phyloP scores from a whole-genome alignment of 2,797 vertebrate genomes.

The Neostethus bicornis region DNA sequence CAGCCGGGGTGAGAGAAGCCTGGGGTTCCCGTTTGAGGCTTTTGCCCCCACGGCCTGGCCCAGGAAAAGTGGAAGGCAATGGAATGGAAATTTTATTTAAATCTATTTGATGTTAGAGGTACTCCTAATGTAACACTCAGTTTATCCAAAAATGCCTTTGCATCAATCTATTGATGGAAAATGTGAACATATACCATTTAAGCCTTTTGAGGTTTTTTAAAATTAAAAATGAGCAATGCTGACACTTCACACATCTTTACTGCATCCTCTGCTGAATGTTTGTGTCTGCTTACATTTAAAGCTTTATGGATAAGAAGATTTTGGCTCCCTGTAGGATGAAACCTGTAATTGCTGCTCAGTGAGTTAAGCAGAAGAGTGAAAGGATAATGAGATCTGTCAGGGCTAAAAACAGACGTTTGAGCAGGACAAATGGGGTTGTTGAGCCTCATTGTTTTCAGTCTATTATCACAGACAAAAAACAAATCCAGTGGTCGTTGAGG shows the following conservation, averaged over 20 bases:
- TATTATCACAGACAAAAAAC: constrained; percentile 3
- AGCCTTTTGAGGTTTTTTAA: not conserved
- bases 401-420: constrained; percentile 28
- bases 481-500: not conserved
- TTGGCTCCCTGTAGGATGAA: constrained; percentile 22
- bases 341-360: constrained; percentile 23
- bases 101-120: too few species aligned
- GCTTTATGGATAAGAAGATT: constrained; percentile 11
- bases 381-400: constrained; percentile 15
- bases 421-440: constrained; percentile 17
- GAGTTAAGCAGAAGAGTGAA: constrained; percentile 16
- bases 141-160: not conserved
- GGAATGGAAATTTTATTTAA: too few species aligned
- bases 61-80: too few species aligned
- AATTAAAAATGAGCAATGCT: not conserved
- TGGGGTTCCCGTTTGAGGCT: too few species aligned
- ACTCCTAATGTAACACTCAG: not conserved
- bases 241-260: not conserved
- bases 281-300: not conserved
- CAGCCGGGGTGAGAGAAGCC: too few species aligned
- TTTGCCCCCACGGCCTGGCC: too few species aligned
- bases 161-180: too few species aligned
- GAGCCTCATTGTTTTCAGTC: constrained; percentile 16
- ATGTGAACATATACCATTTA: not conserved
- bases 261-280: not conserved